Evolutionary conservation across 2,888 invertebrate genomes (phyloP).

Genomic region (Toxonevra muliebris): DNA sequence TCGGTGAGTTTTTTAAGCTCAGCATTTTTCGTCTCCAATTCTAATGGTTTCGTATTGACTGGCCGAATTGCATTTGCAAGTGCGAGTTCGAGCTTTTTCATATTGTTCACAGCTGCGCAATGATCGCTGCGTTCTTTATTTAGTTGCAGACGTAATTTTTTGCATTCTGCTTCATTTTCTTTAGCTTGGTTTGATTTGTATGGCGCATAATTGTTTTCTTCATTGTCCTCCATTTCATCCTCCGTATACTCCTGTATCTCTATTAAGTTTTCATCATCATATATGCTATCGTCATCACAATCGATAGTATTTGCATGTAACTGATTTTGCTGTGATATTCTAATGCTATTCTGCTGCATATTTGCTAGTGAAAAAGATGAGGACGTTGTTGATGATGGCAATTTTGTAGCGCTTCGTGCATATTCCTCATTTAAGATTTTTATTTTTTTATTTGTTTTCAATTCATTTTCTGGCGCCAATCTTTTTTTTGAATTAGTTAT

Average conservation of each 20-base stretch:
- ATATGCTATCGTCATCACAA: not conserved
- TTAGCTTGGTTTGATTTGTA: not conserved
- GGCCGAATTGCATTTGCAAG: not conserved
- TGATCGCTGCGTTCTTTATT: not conserved
- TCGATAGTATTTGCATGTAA: not conserved
- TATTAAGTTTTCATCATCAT: not conserved
- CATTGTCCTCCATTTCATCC: not conserved
- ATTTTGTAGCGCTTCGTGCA: not conserved
- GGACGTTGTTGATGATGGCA: too few species aligned
- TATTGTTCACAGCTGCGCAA: not conserved
- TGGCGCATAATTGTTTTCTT: not conserved
- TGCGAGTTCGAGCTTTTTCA: not conserved
- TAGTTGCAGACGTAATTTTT: not conserved
- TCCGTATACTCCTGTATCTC: not conserved
- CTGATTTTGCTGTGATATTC: not conserved
- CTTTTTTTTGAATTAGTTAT: not conserved
- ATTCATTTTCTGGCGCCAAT: not conserved
- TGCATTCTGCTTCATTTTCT: constrained; percentile 1
- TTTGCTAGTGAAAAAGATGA: not conserved
- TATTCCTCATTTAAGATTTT: not conserved
- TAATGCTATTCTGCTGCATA: not conserved
- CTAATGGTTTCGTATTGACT: too few species aligned
- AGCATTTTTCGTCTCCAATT: too few species aligned
- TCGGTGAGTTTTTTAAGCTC: constrained; percentile 15
- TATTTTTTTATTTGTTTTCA: not conserved